Evolutionary conservation across 2,797 vertebrate species (phyloP).

Genomic region (Cuniculus paca): DNA sequence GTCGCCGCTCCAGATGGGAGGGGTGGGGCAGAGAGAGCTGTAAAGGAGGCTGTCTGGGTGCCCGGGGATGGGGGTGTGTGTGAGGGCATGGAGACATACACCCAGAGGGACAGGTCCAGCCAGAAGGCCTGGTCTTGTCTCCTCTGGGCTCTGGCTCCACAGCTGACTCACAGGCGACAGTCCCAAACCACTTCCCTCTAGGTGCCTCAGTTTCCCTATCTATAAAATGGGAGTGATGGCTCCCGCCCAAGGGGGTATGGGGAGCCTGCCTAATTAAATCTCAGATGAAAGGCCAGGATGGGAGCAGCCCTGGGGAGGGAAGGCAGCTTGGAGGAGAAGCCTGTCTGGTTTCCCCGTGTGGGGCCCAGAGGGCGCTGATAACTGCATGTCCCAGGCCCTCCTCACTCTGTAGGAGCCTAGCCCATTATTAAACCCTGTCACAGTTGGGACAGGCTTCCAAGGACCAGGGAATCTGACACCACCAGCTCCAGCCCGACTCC

Average conservation of each 20-base stretch:
- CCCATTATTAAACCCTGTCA: constrained; percentile 64
- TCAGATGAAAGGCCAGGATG: constrained; percentile 80
- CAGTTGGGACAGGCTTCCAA: constrained; percentile 70
- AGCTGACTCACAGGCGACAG: constrained; percentile 78
- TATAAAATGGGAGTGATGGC: constrained; percentile 81
- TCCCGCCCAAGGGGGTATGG: constrained; percentile 68
- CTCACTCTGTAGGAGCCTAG: not conserved
- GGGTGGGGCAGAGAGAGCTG: not conserved
- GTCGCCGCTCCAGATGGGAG: not conserved
- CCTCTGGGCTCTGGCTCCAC: constrained; percentile 63
- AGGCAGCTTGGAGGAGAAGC: constrained; percentile 24
- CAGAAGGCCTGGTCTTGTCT: constrained; percentile 49
- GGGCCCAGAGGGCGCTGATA: constrained; percentile 79
- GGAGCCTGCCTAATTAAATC: constrained; percentile 75
- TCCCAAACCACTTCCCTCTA: constrained; percentile 78
- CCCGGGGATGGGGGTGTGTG: not conserved
- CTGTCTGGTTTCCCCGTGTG: constrained; percentile 77
- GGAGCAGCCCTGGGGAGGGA: constrained; percentile 65
- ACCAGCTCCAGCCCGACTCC: constrained; percentile 17
- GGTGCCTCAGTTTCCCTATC: constrained; percentile 83
- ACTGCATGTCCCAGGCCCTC: not conserved
- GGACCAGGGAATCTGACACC: constrained; percentile 21
- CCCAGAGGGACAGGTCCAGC: constrained; percentile 65
- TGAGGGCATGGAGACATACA: not conserved
- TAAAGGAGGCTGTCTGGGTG: not conserved